Evolutionary conservation across 2,888 invertebrate genomes (phyloP), one percentile per base, ranked within the genome.

Genomic region (Eilema sororculum): DNA sequence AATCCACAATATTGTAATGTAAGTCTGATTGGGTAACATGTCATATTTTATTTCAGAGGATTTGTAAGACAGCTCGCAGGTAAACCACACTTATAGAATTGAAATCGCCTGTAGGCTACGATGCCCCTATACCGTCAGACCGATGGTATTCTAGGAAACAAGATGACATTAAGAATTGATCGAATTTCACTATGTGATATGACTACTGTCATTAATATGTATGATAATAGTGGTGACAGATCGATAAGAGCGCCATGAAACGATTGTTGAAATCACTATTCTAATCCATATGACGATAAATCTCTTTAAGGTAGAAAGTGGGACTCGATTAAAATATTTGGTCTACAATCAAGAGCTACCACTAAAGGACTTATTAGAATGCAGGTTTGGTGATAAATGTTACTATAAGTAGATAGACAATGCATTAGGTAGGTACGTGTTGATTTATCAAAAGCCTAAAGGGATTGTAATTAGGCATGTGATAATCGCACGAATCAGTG

Each of bases 231-330:
- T 2, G 10, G 3, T 60, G 60, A 60, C 30, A 60, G 30, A 60
- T 60, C n/a, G 60, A 60, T 60, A 60, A 60, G 30, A 52, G 60
- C 58, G 6, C 46, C 30, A 30, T 68, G 58, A 52, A 52, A 20
- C n/a, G 52, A 52, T 41, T 66, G 25, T 41, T 62, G 37, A 62
- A 62, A 62, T 41, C 62, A 24, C 22, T 25, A 56, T 46, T n/a
- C 52, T 52, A 60, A 60, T 60, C 60, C 20, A 20, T 28, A 58
- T 58, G 58, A 58, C 58, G 58, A 58, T 16, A 58, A 28, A 58
- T 25, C 16, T 58, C 2, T 12, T 22, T 24, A 12, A 20, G 16
- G 58, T 13, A 16, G 25, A 58, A 1, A 46, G 6, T 13, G 24
- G 13, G 25, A 13, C 3, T 5, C 9, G 52, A 58, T 3, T 25